Evolutionary conservation across 2,797 vertebrate genomes (phyloP).

Genomic region (Myotis pilosus): DNA sequence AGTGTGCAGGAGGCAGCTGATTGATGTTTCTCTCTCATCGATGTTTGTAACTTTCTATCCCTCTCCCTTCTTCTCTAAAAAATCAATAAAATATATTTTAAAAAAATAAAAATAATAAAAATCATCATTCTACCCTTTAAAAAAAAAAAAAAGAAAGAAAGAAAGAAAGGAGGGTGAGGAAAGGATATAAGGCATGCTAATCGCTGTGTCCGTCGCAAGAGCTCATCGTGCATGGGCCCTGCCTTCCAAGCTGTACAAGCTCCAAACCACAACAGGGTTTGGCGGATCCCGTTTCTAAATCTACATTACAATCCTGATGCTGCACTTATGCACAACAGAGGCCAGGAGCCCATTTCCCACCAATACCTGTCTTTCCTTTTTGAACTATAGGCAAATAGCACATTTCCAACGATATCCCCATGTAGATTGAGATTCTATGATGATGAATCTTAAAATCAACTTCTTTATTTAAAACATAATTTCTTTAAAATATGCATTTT

Average conservation of each 20-base stretch:
- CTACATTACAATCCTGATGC: not conserved
- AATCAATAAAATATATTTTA: too few relatives aligned
- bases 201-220: not conserved
- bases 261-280: not conserved
- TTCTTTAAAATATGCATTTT: constrained; percentile 2
- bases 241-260: not conserved
- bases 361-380: not conserved
- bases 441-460: not conserved
- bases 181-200: not conserved
- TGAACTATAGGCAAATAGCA: not conserved
- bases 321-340: not conserved
- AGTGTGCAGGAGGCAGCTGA: too few relatives aligned
- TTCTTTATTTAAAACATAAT: constrained; percentile 53
- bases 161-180: not conserved
- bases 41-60: too few relatives aligned
- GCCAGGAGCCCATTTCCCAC: not conserved
- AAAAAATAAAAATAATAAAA: too few relatives aligned
- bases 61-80: too few relatives aligned
- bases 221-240: not conserved
- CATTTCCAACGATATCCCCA: not conserved
- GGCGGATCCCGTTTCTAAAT: not conserved
- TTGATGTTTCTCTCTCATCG: too few relatives aligned
- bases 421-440: not conserved
- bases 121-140: too few relatives aligned
- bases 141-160: too few relatives aligned